These are phyloP conservation scores for Eucriotettix oculatus DNA, from an alignment of 2,888 invertebrate species.

Conservation along the genomic window DNA sequence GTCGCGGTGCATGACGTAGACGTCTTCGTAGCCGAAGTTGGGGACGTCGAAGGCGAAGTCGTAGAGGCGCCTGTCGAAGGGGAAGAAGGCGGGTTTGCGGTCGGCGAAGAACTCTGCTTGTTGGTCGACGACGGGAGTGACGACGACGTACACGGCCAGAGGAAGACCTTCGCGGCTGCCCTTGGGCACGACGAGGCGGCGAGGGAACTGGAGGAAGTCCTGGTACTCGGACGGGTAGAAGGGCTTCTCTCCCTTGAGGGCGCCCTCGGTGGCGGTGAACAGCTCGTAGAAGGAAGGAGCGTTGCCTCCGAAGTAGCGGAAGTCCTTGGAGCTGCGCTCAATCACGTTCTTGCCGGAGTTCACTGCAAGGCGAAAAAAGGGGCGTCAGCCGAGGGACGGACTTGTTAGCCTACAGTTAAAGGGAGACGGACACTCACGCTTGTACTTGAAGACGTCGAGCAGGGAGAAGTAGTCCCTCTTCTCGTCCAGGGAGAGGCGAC, in stretches of 20 bases:
- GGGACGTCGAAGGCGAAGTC: slow-evolving; percentile 31
- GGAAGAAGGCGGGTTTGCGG: slow-evolving; percentile 50
- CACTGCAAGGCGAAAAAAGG: slow-evolving; percentile 22
- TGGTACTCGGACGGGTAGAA: slow-evolving; percentile 23
- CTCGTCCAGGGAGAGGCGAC: slow-evolving; percentile 32
- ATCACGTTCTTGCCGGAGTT: slow-evolving; percentile 47
- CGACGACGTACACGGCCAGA: slow-evolving; percentile 43
- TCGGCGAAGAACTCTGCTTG: background rate
- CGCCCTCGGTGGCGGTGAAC: slow-evolving; percentile 42
- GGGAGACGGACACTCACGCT: slow-evolving; percentile 20
- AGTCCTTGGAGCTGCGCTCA: slow-evolving; percentile 48
- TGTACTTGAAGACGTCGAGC: slow-evolving; percentile 42
- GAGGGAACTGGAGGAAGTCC: slow-evolving; percentile 46
- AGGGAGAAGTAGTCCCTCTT: slow-evolving; percentile 47
- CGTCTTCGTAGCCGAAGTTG: slow-evolving; percentile 34
- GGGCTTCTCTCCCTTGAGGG: slow-evolving; percentile 32
- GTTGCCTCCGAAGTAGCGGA: slow-evolving; percentile 43
- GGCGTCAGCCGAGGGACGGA: background rate
- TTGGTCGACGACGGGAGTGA: slow-evolving; percentile 26
- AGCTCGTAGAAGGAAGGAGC: slow-evolving; percentile 44
- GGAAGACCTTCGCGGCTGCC: slow-evolving; percentile 49
- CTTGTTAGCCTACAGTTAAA: too few relatives aligned
- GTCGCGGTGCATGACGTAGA: slow-evolving; percentile 26
- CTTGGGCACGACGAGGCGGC: slow-evolving; percentile 51
- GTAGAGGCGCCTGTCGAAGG: slow-evolving; percentile 49